These are phyloP conservation scores for Chironomus tentans DNA, from an alignment of 2,888 invertebrate genomes.

Conservation along the genomic window DNA sequence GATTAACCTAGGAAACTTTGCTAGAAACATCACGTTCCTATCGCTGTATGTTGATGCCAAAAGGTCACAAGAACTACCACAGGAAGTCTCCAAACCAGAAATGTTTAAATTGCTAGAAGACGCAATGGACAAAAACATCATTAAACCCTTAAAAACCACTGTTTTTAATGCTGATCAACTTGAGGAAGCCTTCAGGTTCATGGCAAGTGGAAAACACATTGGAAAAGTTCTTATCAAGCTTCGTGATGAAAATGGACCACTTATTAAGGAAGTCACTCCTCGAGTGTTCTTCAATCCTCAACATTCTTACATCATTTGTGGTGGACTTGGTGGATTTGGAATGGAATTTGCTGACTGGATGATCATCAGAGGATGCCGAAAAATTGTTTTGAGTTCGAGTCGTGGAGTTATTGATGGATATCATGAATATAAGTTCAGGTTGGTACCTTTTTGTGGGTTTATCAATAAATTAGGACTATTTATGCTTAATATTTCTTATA, in stretches of 20 bases:
- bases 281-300: slow-evolving; percentile 36
- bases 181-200: slow-evolving; percentile 60
- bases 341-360: slow-evolving; percentile 83
- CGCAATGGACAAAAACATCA: slow-evolving; percentile 55
- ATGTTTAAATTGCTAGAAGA: slow-evolving; percentile 48
- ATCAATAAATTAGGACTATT: too few species aligned
- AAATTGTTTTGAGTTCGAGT: slow-evolving; percentile 71
- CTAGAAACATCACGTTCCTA: slow-evolving; percentile 59
- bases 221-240: slow-evolving; percentile 56
- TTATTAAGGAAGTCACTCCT: slow-evolving; percentile 33
- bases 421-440: slow-evolving; percentile 64
- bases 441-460: too few species aligned
- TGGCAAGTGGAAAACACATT: slow-evolving; percentile 65
- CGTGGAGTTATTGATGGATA: slow-evolving; percentile 72
- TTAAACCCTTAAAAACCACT: slow-evolving; percentile 58
- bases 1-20: slow-evolving; percentile 47
- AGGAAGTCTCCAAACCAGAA: slow-evolving; percentile 26
- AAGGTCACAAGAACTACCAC: too few species aligned
- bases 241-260: slow-evolving; percentile 34
- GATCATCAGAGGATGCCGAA: slow-evolving; percentile 67
- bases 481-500: too few species aligned
- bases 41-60: slow-evolving; percentile 51
- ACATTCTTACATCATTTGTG: slow-evolving; percentile 53
- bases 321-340: slow-evolving; percentile 88
- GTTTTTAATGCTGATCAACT: slow-evolving; percentile 56